A percentile compares a stretch with the other conserved stretches of the same genome.
Evolutionary conservation across 2,888 invertebrate genomes (phyloP).

Genomic region (Rhaphigaster nebulosa): DNA sequence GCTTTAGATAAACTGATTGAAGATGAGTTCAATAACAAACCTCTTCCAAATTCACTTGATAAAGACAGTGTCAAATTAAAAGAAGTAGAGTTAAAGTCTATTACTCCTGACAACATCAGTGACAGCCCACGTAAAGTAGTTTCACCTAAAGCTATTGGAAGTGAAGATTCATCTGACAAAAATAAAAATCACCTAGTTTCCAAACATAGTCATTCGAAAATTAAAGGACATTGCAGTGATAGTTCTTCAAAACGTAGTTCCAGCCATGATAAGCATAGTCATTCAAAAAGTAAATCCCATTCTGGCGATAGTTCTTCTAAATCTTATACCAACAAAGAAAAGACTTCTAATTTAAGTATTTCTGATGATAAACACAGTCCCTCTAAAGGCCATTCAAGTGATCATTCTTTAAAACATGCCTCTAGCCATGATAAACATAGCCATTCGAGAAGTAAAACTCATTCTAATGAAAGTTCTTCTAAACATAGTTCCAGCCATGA

Average conservation of each 20-base stretch:
- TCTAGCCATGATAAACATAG: background rate
- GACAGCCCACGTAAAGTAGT: background rate
- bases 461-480: slow-evolving; percentile 37
- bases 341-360: background rate
- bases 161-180: background rate
- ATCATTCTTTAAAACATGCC: background rate
- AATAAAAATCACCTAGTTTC: slow-evolving; percentile 7
- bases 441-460: slow-evolving; percentile 19
- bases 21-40: slow-evolving; percentile 51
- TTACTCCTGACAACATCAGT: background rate
- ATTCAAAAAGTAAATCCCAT: slow-evolving; percentile 25
- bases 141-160: background rate
- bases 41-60: background rate
- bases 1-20: slow-evolving; percentile 46
- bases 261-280: slow-evolving; percentile 26
- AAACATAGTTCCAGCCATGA: slow-evolving; percentile 23
- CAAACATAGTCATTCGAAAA: slow-evolving; percentile 19
- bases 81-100: slow-evolving; percentile 9
- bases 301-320: background rate
- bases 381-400: slow-evolving; percentile 34
- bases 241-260: slow-evolving; percentile 27
- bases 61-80: background rate
- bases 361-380: slow-evolving; percentile 4
- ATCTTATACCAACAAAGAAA: background rate
- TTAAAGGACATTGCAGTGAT: slow-evolving; percentile 18